phyloP scores from a whole-genome alignment of 2,797 vertebrate genomes.

The Eurystomus glaucurus region DNA sequence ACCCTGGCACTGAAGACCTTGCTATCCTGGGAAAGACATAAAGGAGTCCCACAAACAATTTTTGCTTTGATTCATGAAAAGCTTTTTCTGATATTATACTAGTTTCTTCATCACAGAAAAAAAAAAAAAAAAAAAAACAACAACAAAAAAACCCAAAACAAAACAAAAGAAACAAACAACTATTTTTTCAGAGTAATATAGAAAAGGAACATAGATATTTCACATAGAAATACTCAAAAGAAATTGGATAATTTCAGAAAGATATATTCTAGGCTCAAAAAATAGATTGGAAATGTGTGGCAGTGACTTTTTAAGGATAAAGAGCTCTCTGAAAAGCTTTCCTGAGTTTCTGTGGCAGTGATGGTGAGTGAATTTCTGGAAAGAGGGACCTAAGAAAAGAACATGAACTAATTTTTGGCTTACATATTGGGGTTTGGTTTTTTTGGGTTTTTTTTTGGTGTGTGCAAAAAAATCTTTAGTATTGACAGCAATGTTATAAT shows the following conservation, averaged over 20 bases:
- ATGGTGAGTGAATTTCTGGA: neutral
- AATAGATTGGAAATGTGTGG: neutral
- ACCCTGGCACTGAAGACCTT: neutral
- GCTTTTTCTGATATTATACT: neutral
- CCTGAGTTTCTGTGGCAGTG: neutral
- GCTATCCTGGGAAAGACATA: neutral
- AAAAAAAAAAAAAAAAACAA: neutral
- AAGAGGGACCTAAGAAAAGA: neutral
- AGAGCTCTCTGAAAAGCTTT: neutral
- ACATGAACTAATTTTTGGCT: neutral
- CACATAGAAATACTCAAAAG: neutral
- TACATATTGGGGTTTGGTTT: fast-evolving
- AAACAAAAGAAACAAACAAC: neutral
- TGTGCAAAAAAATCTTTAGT: neutral
- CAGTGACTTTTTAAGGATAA: neutral
- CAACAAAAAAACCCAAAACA: too few species aligned
- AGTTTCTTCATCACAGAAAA: neutral
- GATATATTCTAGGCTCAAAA: neutral
- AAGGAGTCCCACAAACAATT: neutral
- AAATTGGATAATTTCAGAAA: neutral
- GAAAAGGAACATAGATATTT: neutral
- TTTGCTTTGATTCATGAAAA: neutral
- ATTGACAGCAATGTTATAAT: neutral
- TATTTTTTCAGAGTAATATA: neutral
- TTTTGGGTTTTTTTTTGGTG: neutral